Evolutionary conservation across 2,797 vertebrate genomes (phyloP).

Genomic region (Amphiprion clarkii): DNA sequence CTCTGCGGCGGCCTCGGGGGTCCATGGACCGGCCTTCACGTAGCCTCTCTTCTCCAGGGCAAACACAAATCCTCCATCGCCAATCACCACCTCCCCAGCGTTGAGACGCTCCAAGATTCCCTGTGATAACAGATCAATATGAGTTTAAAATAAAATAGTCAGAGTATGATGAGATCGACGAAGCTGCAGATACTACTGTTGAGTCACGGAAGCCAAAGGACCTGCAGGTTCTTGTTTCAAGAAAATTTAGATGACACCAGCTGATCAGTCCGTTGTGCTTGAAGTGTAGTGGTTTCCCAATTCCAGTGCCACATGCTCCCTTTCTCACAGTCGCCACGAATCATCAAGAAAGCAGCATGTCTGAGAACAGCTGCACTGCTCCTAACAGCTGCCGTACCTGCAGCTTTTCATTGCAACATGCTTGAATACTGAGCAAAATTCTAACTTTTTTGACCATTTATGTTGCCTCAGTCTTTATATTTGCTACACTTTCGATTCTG

Average conservation of each 20-base stretch:
- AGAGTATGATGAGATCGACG: background rate
- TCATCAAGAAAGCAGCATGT: constrained; percentile 20
- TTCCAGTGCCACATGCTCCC: background rate
- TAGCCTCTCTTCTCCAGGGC: constrained; percentile 97
- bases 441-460: background rate
- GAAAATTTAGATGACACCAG: background rate
- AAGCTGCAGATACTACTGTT: background rate
- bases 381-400: background rate
- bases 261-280: background rate
- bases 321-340: background rate
- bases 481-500: background rate
- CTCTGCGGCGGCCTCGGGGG: constrained; percentile 93
- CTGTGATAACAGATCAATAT: constrained; percentile 70
- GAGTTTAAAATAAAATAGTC: background rate
- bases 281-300: background rate
- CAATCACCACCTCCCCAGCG: constrained; percentile 93
- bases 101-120: constrained; percentile 94
- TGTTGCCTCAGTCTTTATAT: background rate
- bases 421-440: background rate
- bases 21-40: constrained; percentile 98
- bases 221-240: background rate
- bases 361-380: background rate
- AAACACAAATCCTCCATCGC: constrained; percentile 97
- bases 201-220: background rate
- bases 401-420: background rate